Evolutionary conservation across 2,888 invertebrate species (phyloP).

Genomic region (Fissipunctia ypsillon): DNA sequence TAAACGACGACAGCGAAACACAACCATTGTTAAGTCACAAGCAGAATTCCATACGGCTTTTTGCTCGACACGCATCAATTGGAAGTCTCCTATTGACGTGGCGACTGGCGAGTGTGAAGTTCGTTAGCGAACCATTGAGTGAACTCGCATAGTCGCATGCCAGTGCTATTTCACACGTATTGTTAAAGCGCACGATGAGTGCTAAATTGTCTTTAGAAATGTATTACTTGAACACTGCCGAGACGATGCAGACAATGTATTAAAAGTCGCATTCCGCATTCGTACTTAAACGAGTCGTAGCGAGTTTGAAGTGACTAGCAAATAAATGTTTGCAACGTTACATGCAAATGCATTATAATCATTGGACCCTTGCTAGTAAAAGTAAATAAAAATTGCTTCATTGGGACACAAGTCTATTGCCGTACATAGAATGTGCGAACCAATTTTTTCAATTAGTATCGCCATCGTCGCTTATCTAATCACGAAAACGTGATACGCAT

Average conservation of each 20-base stretch:
- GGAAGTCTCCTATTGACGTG: constrained; percentile 53
- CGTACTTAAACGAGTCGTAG: constrained; percentile 52
- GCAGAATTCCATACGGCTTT: constrained; percentile 60
- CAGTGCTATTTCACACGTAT: constrained; percentile 65
- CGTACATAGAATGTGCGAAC: constrained; percentile 18
- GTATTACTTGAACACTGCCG: constrained; percentile 38
- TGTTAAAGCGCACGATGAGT: constrained; percentile 63
- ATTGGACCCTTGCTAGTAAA: constrained; percentile 22
- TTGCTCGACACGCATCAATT: constrained; percentile 60
- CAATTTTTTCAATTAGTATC: constrained; percentile 70
- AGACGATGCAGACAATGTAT: constrained; percentile 43
- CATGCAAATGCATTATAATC: constrained; percentile 56
- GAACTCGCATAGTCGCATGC: constrained; percentile 54
- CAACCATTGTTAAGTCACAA: constrained; percentile 63
- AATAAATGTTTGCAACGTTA: constrained; percentile 53
- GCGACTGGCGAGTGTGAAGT: constrained; percentile 64
- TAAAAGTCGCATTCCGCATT: constrained; percentile 48
- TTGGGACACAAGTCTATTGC: constrained; percentile 11
- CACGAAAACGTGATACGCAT: constrained; percentile 73
- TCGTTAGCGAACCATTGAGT: constrained; percentile 75
- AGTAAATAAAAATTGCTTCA: constrained; percentile 47
- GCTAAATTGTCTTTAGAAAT: constrained; percentile 68
- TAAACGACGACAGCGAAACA: constrained; percentile 54
- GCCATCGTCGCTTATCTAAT: constrained; percentile 71
- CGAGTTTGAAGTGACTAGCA: constrained; percentile 59